Evolutionary conservation across 1,140 invertebrate species (phyloP), one percentile per base, ranked within the genome.

Genomic region (Sweltsa coloradensis): DNA sequence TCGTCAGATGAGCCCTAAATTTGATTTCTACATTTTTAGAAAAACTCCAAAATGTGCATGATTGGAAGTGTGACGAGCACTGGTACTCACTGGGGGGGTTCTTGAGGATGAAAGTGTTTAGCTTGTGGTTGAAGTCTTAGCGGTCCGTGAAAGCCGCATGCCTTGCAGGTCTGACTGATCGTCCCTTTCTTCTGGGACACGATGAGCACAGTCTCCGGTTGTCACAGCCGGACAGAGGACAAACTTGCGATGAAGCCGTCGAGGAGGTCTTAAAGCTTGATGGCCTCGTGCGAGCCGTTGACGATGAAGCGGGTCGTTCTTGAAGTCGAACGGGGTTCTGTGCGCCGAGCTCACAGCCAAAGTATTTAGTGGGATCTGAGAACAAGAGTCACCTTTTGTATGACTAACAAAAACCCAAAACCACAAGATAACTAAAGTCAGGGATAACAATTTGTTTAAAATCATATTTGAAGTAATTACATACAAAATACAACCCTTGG

Each of bases 241-340:
- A 72, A 97, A 99, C 66, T 92, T 95, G 46, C 84, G 81, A 97
- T 97, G 61, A 93, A 94, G n/a, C 90, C 91, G 71, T 99, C 95
- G 13, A 99, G 71, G 37, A 99, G 67, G 66, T 92, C 89, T 70
- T 99, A 95, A 34, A 99, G 72, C 65, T 97, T 99, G 51, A 74
- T 73, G 18, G 95, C 91, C 66, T 99, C 95, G 66, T 99, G 97
- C 42, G 93, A 92, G 26, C 97, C 97, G 69, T 99, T 99, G 7
- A 99, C 95, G 62, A 99, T 99, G 69, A 92, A 99, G 52, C 97
- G 86, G n/a, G 63, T 99, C 97, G 65, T 98, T 97, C 73, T 99
- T 99, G 62, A 86, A 83, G 70, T 99, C 95, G 68, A 97, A 95
- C 63, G 95, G 89, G 0, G 95, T n/a, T 99, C 66, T 99, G 96